Percentiles rank a stretch among this genome's conserved stretches.
These are phyloP conservation scores for Anguilla rostrata DNA, from an alignment of 2,113 vertebrate genomes.

Conservation along the genomic window DNA sequence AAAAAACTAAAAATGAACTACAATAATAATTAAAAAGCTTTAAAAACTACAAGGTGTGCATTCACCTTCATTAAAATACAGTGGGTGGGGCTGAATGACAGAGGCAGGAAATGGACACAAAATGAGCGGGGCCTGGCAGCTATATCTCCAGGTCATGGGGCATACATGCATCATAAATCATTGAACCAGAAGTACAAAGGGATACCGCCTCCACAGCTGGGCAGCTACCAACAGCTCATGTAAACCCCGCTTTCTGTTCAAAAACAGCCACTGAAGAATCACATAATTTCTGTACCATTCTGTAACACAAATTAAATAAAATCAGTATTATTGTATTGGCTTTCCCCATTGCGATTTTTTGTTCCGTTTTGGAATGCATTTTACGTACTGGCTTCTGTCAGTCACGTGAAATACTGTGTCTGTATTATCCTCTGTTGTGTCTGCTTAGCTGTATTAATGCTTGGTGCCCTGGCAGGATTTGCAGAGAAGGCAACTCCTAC, in stretches of 20 bases:
- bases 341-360: background rate
- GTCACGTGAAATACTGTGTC: background rate
- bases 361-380: background rate
- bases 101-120: background rate
- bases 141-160: background rate
- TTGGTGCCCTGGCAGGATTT: conserved; percentile 40
- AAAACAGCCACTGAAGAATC: background rate
- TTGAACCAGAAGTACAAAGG: background rate
- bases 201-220: background rate
- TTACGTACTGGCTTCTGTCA: background rate
- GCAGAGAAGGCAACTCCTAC: conserved; percentile 48
- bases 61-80: background rate
- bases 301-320: background rate
- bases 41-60: background rate
- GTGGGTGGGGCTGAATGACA: background rate
- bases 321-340: background rate
- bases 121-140: background rate
- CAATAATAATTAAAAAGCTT: too few species aligned
- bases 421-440: conserved; percentile 28
- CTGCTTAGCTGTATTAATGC: background rate
- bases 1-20: too few species aligned
- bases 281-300: too few species aligned
- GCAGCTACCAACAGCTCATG: background rate
- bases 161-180: background rate
- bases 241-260: background rate